phyloP scores from a whole-genome alignment of 2,797 vertebrate species.

The Oophaga sylvatica region DNA sequence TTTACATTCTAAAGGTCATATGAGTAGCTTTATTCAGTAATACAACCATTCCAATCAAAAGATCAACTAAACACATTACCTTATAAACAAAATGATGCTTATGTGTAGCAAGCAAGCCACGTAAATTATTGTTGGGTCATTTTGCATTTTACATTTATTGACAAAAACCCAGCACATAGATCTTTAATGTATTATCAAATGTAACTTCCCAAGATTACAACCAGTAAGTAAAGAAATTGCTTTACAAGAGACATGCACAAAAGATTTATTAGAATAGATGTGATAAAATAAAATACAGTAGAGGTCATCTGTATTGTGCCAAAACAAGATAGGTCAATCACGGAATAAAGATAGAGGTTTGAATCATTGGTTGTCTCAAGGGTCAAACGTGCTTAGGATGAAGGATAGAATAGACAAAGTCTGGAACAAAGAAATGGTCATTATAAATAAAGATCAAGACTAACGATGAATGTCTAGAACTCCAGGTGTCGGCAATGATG shows the following conservation, averaged over 20 bases:
- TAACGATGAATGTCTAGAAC: not conserved
- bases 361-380: not conserved
- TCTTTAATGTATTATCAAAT: not conserved
- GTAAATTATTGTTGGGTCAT: not conserved
- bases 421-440: not conserved
- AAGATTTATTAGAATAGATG: not conserved
- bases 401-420: not conserved
- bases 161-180: not conserved
- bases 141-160: not conserved
- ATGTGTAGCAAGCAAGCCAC: not conserved
- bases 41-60: not conserved
- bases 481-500: not conserved
- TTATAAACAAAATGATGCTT: too few relatives aligned
- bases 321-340: not conserved
- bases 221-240: not conserved
- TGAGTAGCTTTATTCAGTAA: not conserved
- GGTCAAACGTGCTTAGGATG: not conserved
- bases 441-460: slow-evolving; percentile 7
- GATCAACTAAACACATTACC: not conserved
- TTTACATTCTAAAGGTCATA: not conserved
- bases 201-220: not conserved
- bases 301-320: slow-evolving; percentile 11
- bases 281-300: not conserved
- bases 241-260: not conserved
- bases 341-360: not conserved